Base-by-base conservation (phyloP, 2,797 vertebrate species). In the Syngnathus rostellatus region DNA sequence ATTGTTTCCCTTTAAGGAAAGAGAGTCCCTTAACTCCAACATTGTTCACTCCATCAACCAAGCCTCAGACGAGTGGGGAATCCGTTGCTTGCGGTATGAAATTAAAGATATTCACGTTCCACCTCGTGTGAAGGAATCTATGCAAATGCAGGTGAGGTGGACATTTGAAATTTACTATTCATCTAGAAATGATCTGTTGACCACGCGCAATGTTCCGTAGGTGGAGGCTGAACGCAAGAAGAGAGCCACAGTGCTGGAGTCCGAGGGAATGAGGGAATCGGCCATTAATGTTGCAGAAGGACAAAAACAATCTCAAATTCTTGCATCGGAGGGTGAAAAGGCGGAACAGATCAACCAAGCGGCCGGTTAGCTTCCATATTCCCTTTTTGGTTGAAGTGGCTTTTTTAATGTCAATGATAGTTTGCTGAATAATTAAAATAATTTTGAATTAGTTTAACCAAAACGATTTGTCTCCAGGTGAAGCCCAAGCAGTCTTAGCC, bases 91-190 rank as follows among this genome's bases (percentile, higher is more conserved):
- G 40, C 93, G 97, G 9, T 99, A 99, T 0, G 96, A 99, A 86
- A 99, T 99, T 82, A 99, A 99, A 84, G 95, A 99, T 77, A 99
- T 99, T 66, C 92, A 97, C 0, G 95, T 99, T 19, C 97, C 97
- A 0, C 94, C 94, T 0, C 92, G 94, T 0, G 96, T 99, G 65
- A 95, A 96, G 76, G 97, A 99, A 43, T 97, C 97, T 65, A 99
- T 99, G 97, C 97, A 99, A 87, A 98, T 96, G 96, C 97, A 99
- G 94, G 97, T 97, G 74, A 62, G 85, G n/a, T 31, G 31, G 31
- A 31, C 31, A 31, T 31, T 31, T 31, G 31, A 31, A 31, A 31
- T 4, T 31, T 31, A 3, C 31, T 31, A 31, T 31, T 31, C 31
- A 31, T 31, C 31, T 31, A 31, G 31, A 31, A 31, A 31, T 31